These are phyloP conservation scores for Venturia canescens DNA, from an alignment of 1,140 invertebrate genomes.

Conservation along the genomic window DNA sequence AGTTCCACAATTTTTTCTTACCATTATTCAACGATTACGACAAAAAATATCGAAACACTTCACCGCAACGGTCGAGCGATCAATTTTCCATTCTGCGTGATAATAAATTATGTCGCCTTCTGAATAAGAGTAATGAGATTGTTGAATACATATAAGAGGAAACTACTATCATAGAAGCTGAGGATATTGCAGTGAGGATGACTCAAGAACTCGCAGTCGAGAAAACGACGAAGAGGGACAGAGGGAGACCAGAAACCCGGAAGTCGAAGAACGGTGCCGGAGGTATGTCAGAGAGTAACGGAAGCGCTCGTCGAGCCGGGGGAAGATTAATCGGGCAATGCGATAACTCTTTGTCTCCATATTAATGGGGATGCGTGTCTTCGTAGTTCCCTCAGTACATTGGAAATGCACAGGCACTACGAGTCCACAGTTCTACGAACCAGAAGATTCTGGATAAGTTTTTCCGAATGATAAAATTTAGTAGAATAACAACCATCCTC, in stretches of 20 bases:
- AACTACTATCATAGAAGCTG: neutral
- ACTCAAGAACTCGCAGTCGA: neutral
- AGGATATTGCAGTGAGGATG: neutral
- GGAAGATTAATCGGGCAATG: constrained; percentile 1
- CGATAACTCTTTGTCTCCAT: neutral
- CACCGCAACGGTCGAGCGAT: neutral
- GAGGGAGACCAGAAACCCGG: neutral
- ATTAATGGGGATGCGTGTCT: neutral
- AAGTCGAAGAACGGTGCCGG: constrained; percentile 5
- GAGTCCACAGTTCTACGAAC: too few relatives aligned
- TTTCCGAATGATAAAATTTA: too few relatives aligned
- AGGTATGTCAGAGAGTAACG: constrained; percentile 1
- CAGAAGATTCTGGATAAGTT: too few relatives aligned
- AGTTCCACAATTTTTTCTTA: neutral
- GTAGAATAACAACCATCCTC: too few relatives aligned
- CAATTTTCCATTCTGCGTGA: neutral
- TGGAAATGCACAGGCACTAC: neutral
- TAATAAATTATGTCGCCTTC: neutral
- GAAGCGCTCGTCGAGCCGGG: constrained; percentile 2
- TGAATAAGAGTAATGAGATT: neutral
- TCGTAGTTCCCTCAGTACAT: neutral
- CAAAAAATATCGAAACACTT: neutral
- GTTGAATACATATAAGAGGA: neutral
- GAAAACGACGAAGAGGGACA: neutral
- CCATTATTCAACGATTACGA: neutral